phyloP scores from a whole-genome alignment of 1,140 invertebrate genomes.

The Formica selysi region DNA sequence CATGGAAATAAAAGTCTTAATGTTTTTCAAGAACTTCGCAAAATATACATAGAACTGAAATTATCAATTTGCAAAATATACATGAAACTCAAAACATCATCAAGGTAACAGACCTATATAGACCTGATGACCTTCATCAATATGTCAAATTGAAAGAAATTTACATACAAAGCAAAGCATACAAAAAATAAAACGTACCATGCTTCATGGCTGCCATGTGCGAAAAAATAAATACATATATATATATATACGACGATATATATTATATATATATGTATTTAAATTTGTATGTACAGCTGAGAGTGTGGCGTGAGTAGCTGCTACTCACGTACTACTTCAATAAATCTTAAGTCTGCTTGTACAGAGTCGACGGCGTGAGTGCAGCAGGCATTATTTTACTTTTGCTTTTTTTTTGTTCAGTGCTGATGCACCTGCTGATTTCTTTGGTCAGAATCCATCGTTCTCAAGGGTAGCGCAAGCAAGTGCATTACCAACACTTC shows the following conservation, averaged over 20 bases:
- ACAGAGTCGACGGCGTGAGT: conserved; percentile 81
- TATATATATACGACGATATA: conserved; percentile 62
- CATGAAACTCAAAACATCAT: not conserved
- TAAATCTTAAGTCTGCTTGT: conserved; percentile 84
- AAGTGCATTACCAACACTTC: conserved; percentile 84
- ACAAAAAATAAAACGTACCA: conserved; percentile 84
- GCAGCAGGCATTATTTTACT: conserved; percentile 84
- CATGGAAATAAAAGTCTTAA: not conserved
- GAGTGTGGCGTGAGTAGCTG: conserved; percentile 80
- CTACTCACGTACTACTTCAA: conserved; percentile 84
- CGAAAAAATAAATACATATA: conserved; percentile 81
- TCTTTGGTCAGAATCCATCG: conserved; percentile 83
- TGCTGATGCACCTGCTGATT: conserved; percentile 81
- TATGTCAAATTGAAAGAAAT: conserved; percentile 63
- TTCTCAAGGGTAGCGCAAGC: conserved; percentile 82
- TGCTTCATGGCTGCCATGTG: conserved; percentile 87
- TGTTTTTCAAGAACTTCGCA: not conserved
- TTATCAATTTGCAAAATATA: conserved; percentile 18
- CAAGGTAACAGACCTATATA: not conserved
- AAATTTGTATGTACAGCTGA: conserved; percentile 76
- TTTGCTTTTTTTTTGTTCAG: conserved; percentile 81
- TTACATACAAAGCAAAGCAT: conserved; percentile 80
- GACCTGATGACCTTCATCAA: conserved; percentile 40
- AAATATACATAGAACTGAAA: not conserved
- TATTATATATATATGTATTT: conserved; percentile 54